Percentiles rank a stretch among this genome's conserved stretches.
Conservation (phyloP, 92 coral and sea anemone genomes). For the Pocillopora grandis region DNA sequence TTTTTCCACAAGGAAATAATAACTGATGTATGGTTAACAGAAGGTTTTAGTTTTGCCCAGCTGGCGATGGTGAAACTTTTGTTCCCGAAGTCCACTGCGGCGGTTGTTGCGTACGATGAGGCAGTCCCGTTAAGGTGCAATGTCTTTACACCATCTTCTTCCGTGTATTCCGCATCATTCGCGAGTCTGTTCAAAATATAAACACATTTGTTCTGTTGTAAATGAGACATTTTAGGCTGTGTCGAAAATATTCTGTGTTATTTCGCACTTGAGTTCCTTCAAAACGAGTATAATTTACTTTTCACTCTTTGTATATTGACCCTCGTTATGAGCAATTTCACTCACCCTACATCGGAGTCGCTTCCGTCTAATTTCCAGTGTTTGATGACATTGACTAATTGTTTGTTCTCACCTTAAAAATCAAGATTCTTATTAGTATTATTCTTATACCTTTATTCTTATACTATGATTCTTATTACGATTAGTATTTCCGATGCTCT, state of each 20-base stretch:
- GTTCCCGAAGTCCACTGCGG: constrained; percentile 18
- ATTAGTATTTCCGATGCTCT: too few species aligned
- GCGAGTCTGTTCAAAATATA: background rate
- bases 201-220: background rate
- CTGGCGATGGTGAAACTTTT: constrained; percentile 22
- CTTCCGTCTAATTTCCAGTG: constrained; percentile 23
- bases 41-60: constrained; percentile 19
- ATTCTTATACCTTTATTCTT: too few species aligned
- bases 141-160: constrained; percentile 8
- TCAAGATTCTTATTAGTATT: too few species aligned
- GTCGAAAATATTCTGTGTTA: background rate
- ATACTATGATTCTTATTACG: too few species aligned
- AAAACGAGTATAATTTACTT: background rate
- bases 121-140: constrained; percentile 11
- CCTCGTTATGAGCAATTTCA: background rate
- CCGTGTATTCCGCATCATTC: constrained; percentile 14
- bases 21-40: background rate
- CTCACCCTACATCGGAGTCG: constrained; percentile 6
- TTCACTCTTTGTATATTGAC: background rate
- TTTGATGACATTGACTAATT: background rate
- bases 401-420: background rate
- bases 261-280: background rate
- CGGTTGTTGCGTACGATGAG: constrained; percentile 15
- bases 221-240: background rate
- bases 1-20: constrained; percentile 1